Evolutionary conservation across 1,140 invertebrate species (phyloP).

Genomic region (Drosophila watanabei): DNA sequence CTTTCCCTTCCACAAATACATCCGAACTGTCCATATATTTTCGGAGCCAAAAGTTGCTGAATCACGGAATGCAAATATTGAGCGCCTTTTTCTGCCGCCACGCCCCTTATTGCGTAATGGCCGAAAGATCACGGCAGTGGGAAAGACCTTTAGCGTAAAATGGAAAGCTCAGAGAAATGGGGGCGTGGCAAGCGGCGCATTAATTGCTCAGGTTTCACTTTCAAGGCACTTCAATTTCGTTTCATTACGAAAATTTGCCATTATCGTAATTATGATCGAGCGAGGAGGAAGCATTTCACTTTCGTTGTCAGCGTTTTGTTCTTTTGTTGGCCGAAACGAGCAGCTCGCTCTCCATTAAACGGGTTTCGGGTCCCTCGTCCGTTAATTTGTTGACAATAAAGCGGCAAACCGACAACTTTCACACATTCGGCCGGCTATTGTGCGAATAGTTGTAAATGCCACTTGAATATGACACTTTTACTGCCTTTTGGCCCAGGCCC

Average conservation of each 20-base stretch:
- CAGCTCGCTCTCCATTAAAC: constrained; percentile 55
- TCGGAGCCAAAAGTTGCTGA: constrained; percentile 5
- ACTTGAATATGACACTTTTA: constrained; percentile 57
- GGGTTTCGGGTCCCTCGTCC: constrained; percentile 46
- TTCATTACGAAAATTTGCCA: constrained; percentile 76
- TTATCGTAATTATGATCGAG: constrained; percentile 73
- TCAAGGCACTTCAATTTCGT: constrained; percentile 75
- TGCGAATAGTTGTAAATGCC: constrained; percentile 57
- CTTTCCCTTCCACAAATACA: constrained; percentile 34
- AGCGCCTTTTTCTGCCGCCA: constrained; percentile 50
- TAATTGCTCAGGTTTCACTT: constrained; percentile 82
- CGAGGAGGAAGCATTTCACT: constrained; percentile 70
- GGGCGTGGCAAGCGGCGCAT: constrained; percentile 52
- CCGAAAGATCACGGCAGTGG: constrained; percentile 19
- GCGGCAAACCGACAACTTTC: constrained; percentile 78
- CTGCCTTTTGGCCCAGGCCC: constrained; percentile 54
- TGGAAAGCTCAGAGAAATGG: constrained; percentile 44
- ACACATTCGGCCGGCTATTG: constrained; percentile 64
- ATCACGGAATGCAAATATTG: constrained; percentile 63
- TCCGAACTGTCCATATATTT: not conserved
- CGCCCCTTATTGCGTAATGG: constrained; percentile 69
- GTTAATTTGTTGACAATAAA: constrained; percentile 81
- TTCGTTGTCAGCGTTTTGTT: constrained; percentile 71
- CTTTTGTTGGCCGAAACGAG: constrained; percentile 75
- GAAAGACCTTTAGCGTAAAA: constrained; percentile 24